phyloP scores from a whole-genome alignment of 1,140 invertebrate species.

The Macrobrachium rosenbergii region DNA sequence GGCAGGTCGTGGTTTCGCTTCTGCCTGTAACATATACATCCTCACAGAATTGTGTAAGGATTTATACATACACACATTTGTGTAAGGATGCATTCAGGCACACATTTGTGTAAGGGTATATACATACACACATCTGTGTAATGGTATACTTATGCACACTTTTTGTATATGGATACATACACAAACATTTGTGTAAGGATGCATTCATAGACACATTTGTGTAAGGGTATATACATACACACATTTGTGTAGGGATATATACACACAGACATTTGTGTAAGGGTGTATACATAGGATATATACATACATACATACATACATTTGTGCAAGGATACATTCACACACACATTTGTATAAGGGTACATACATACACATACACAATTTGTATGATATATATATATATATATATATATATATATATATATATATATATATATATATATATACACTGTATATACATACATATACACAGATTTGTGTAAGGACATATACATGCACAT shows the following conservation, averaged over 20 bases:
- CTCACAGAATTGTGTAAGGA: background rate
- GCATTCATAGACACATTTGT: background rate
- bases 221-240: background rate
- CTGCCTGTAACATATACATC: background rate
- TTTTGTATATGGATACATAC: too few species aligned
- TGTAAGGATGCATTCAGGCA: background rate
- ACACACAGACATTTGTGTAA: too few species aligned
- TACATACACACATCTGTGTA: background rate
- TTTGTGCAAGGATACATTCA: too few species aligned
- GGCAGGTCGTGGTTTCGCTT: constrained; percentile 10
- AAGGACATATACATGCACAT: background rate
- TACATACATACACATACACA: too few species aligned
- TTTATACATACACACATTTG: background rate
- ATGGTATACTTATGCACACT: too few species aligned
- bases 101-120: constrained; percentile 16
- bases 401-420: too few species aligned
- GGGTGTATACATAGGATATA: too few species aligned
- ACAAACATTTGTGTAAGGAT: too few species aligned
- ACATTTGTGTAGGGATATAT: background rate
- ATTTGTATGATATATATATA: too few species aligned
- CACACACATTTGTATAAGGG: too few species aligned
- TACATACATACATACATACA: too few species aligned
- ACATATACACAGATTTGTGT: background rate
- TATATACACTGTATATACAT: background rate
- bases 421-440: too few species aligned